phyloP scores from a whole-genome alignment of 2,888 invertebrate genomes.

The Schizotus pectinicornis region DNA sequence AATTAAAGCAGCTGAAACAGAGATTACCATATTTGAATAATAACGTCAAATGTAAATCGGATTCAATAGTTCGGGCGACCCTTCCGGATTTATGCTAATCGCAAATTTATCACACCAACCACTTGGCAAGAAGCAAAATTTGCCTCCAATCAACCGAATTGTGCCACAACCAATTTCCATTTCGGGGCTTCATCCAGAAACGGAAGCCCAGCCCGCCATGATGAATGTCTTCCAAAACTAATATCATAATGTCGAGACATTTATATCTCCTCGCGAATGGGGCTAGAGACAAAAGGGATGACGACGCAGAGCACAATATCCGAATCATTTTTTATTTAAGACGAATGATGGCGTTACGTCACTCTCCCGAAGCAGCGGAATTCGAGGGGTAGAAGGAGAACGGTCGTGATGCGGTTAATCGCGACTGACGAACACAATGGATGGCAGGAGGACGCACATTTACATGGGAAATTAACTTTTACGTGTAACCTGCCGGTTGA shows the following conservation, averaged over 20 bases:
- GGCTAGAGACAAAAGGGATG: neutral
- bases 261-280: slow-evolving; percentile 12
- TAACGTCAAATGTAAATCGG: neutral
- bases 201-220: slow-evolving; percentile 8
- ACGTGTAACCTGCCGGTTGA: too few relatives aligned
- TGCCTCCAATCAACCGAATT: too few relatives aligned
- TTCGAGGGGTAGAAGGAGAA: too few relatives aligned
- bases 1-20: slow-evolving; percentile 23
- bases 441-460: too few relatives aligned
- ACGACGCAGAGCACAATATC: slow-evolving; percentile 9
- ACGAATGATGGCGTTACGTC: slow-evolving; percentile 13
- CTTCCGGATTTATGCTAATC: neutral
- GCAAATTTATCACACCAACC: too few relatives aligned
- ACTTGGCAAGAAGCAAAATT: too few relatives aligned
- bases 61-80: neutral
- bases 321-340: slow-evolving; percentile 24
- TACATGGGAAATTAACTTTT: too few relatives aligned
- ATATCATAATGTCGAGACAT: slow-evolving; percentile 22
- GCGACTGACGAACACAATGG: too few relatives aligned
- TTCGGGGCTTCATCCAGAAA: neutral
- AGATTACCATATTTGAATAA: slow-evolving; percentile 27
- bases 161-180: too few relatives aligned
- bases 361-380: neutral
- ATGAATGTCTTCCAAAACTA: slow-evolving; percentile 21
- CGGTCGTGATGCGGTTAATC: too few relatives aligned